Conservation (phyloP, 1,140 invertebrate genomes). For the Frieseomelitta varia region DNA sequence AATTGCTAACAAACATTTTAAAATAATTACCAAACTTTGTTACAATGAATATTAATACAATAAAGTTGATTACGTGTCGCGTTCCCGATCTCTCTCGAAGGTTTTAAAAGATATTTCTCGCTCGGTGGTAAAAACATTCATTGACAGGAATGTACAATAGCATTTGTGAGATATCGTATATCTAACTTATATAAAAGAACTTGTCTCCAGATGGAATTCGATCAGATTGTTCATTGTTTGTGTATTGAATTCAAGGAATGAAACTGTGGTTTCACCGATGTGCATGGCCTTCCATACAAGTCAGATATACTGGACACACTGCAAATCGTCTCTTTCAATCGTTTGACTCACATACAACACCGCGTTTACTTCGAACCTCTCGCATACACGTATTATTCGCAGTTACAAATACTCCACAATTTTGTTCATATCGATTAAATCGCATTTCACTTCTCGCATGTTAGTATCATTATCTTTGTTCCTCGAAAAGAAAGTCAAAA, state of each 20-base stretch:
- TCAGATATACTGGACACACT: slow-evolving; percentile 22
- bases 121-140: slow-evolving; percentile 36
- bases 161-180: slow-evolving; percentile 15
- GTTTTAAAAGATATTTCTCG: slow-evolving; percentile 50
- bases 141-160: slow-evolving; percentile 29
- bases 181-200: slow-evolving; percentile 48
- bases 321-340: slow-evolving; percentile 41
- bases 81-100: slow-evolving; percentile 9
- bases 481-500: slow-evolving; percentile 54
- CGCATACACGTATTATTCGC: slow-evolving; percentile 37
- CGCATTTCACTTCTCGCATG: slow-evolving; percentile 28
- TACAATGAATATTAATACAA: slow-evolving; percentile 39
- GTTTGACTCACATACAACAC: slow-evolving; percentile 28
- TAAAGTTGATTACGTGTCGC: slow-evolving; percentile 39
- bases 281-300: slow-evolving; percentile 43
- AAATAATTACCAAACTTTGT: slow-evolving; percentile 37
- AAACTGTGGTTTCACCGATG: neutral
- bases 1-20: slow-evolving; percentile 29
- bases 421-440: slow-evolving; percentile 26
- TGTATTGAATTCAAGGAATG: neutral
- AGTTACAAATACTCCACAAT: slow-evolving; percentile 51
- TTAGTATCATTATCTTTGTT: slow-evolving; percentile 45
- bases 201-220: neutral
- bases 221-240: neutral
- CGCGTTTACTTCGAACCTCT: slow-evolving; percentile 45